Evolutionary conservation across 2,113 vertebrate genomes (phyloP), one percentile per base, ranked within the genome.

Genomic region (Pica pica): DNA sequence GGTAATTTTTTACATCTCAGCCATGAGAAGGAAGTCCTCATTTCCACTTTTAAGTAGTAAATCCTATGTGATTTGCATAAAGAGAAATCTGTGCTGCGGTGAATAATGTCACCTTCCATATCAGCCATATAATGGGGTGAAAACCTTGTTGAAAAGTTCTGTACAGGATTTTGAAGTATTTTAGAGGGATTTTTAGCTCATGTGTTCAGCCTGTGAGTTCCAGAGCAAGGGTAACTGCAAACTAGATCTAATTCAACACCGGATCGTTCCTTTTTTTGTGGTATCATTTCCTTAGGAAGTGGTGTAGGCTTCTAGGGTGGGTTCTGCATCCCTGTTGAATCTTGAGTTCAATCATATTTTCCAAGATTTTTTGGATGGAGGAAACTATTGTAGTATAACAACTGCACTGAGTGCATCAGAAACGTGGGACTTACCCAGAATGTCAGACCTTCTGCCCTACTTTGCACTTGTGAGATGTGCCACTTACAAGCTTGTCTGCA

Each of bases 401-500:
- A 18, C 35, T 39, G 41, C 27, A 20, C 49, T 7, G 42, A 30
- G n/a, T 22, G 21, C 0, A 0, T 77, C 70, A 83, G 67, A 59
- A 84, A 28, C 1, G 6, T 70, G 75, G 41, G 57, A 23, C 22
- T 37, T 23, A n/a, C 12, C 22, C 13, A 30, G 41, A n/a, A 53
- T 0, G 0, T 73, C 63, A 86, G 78, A 76, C 57, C 82, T 87
- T 57, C 82, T 93, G 85, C 33, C 67, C 65, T 60, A 18, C 53
- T 90, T 90, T 56, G 70, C 19, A 7, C 71, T 53, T 56, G 41
- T 49, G 88, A 55, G 60, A 19, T 61, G n/a, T 80, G 78, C 75
- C 37, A 3, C 75, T 79, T 41, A 8, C 0, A 44, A 64, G 35
- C 31, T 92, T 63, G 50, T 60, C 47, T 63, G 74, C 27, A 0